A percentile compares a stretch with the other conserved stretches of the same genome.
phyloP scores from a whole-genome alignment of 2,888 invertebrate genomes.

The Spilosoma lubricipeda region DNA sequence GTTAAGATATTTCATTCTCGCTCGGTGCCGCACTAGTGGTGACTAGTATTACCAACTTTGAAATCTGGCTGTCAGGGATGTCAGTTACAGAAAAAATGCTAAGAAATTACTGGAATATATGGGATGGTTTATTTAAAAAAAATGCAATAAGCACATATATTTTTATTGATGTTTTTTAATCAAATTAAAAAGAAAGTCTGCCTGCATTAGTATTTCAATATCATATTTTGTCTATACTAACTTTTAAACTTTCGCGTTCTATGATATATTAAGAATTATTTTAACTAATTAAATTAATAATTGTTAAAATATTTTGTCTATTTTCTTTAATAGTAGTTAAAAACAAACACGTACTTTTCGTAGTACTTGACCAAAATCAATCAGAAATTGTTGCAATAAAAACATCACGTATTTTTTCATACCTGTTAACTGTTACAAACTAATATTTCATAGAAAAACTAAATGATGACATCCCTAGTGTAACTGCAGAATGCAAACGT shows the following conservation, averaged over 20 bases:
- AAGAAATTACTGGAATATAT: not conserved
- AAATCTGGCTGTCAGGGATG: not conserved
- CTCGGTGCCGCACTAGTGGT: slow-evolving; percentile 22
- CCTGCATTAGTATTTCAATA: not conserved
- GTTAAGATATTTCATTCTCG: slow-evolving; percentile 44
- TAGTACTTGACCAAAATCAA: not conserved
- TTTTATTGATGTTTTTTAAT: not conserved
- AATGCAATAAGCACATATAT: too few species aligned
- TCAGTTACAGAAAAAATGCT: not conserved
- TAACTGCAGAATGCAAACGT: slow-evolving; percentile 36
- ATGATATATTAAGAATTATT: too few species aligned
- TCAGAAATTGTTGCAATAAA: not conserved
- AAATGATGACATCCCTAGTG: slow-evolving; percentile 10
- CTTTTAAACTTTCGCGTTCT: too few species aligned
- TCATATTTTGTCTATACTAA: too few species aligned
- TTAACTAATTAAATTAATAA: too few species aligned
- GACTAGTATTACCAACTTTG: slow-evolving; percentile 16
- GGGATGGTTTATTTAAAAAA: too few species aligned
- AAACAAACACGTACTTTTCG: too few species aligned
- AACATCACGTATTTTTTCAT: not conserved
- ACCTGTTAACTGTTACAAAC: not conserved
- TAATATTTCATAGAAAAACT: not conserved
- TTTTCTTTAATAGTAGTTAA: too few species aligned
- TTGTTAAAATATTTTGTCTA: too few species aligned
- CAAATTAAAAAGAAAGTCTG: not conserved